Evolutionary conservation across 2,888 invertebrate species (phyloP), one percentile per base, ranked within the genome.

Genomic region (Plagodis dolabraria): DNA sequence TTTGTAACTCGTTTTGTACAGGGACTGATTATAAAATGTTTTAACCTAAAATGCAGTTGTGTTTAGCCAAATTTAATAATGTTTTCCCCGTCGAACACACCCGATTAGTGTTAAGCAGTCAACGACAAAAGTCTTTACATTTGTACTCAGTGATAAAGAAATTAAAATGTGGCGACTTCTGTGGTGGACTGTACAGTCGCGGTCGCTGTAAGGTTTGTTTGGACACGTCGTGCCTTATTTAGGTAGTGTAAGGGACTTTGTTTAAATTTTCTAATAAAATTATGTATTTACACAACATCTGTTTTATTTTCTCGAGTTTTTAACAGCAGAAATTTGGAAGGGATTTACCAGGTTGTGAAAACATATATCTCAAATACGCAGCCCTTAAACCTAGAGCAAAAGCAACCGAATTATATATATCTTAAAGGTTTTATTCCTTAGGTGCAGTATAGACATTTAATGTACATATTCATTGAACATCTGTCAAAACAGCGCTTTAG

Each of bases 261-360:
- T 90, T 90, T 90, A 89, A 85, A 87, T 87, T 92, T 92, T 91
- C 82, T 92, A 92, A 90, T 92, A 90, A 92, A 92, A 85, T 65
- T 84, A 86, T 85, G 83, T 91, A 90, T 90, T 89, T 86, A 84
- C 75, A 79, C 58, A 63, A 43, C 72, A 68, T 70, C 79, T 55
- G 22, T 22, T 22, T 22, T 22, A 22, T 22, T 22, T 22, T 22
- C 22, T 22, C 22, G 22, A 2, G 22, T 22, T 22, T 4, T 22
- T 22, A 22, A 22, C 22, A 22, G 4, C 22, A 22, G 22, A n/a
- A n/a, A n/a, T n/a, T 22, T 22, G 22, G 22, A 22, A 22, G 22
- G 22, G 22, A 22, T 2, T 22, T 2, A 2, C 22, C 22, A 22
- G 22, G 22, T 22, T 22, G 22, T 22, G 22, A 22, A 22, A 22